Base-by-base conservation (phyloP, 1,140 invertebrate species). In the Drosophila ironensis region DNA sequence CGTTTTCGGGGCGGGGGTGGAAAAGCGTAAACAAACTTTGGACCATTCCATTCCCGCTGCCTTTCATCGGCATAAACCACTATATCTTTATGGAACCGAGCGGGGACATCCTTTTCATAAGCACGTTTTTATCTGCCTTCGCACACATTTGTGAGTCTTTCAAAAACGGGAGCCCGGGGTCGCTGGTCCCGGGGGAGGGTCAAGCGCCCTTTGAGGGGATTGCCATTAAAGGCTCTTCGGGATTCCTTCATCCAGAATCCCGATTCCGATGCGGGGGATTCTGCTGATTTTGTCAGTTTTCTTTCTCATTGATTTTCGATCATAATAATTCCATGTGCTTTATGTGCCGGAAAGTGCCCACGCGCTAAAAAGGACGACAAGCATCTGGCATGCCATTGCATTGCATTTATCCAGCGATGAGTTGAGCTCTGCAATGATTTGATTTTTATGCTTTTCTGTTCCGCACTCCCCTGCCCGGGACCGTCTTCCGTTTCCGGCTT, bases 251-350 rank as follows among this genome's bases (percentile, higher is more conserved):
- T 22, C 22, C 41, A 4, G 28, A n/a, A n/a, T n/a, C n/a, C n/a
- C n/a, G 12, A 9, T 24, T 5, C 38, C 11, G 37, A 11, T 7
- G 14, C n/a, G n/a, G n/a, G 38, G 59, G 37, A 28, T 59, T 69
- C 27, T 84, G 77, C 77, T 84, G 77, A 82, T 82, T 72, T 73
- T 77, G 78, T 84, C 78, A 66, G 78, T 82, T 82, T 82, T 82
- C 77, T 82, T 76, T 72, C 68, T 64, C 77, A 82, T 82, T 84
- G 77, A 82, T 77, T 82, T 76, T 72, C 78, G 78, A 84, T 82
- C 78, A 73, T 82, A 77, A 84, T 84, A 84, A 82, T 82, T 77
- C 61, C 72, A 70, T 77, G 69, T 77, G 77, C 69, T 82, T 82
- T 82, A 84, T 82, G 77, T 73, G 40, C 56, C 69, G 78, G 77